phyloP scores from a whole-genome alignment of 2,113 vertebrate species.

The Trematocara variabile region DNA sequence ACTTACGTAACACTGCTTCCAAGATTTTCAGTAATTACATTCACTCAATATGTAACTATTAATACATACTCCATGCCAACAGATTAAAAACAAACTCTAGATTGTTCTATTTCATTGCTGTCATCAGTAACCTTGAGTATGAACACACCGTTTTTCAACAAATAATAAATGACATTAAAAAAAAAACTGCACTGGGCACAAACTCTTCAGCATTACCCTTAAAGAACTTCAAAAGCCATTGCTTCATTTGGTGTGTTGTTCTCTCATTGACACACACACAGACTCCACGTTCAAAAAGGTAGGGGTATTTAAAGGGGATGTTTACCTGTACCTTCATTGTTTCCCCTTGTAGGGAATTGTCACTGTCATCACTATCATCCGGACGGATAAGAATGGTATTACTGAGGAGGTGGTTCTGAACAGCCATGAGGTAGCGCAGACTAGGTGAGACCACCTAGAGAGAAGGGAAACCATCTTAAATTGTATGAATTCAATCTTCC shows the following conservation, averaged over 20 bases:
- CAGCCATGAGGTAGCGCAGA: conserved; percentile 97
- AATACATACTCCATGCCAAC: background rate
- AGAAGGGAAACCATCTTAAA: conserved; percentile 51
- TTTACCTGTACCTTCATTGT: conserved; percentile 99
- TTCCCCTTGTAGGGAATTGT: conserved; percentile 99
- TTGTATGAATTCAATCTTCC: background rate
- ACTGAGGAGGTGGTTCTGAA: conserved; percentile 99
- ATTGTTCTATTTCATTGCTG: background rate
- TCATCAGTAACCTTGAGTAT: background rate
- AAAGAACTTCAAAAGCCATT: background rate
- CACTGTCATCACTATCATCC: conserved; percentile 96
- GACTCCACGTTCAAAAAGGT: conserved; percentile 1
- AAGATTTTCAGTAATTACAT: background rate
- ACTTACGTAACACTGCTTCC: conserved; percentile 64
- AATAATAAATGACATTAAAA: background rate
- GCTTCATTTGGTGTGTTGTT: background rate
- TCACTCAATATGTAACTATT: background rate
- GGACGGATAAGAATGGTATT: conserved; percentile 96
- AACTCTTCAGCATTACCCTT: background rate
- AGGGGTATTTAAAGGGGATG: conserved; percentile 88
- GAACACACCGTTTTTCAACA: background rate
- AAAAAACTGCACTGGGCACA: background rate
- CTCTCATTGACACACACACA: background rate
- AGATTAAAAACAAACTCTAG: background rate
- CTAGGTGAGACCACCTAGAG: conserved; percentile 92